A percentile compares a stretch with the other conserved stretches of the same genome.
Evolutionary conservation across 2,113 vertebrate species (phyloP).

Genomic region (rat (Rattus norvegicus)): GRCr8 NC_086029.1:66018001-66018500

Average conservation of each 20-base stretch:
- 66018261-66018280: background rate
- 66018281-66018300: background rate
- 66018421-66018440: background rate
- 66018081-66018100: background rate
- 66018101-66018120: background rate
- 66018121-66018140: background rate
- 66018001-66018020: background rate
- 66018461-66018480: background rate
- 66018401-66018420: background rate
- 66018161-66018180: background rate
- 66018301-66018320: no score
- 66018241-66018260: background rate
- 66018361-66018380: background rate
- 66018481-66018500: background rate
- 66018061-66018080: background rate
- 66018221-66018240: background rate
- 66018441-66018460: background rate
- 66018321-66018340: background rate
- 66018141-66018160: no score
- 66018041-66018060: background rate
- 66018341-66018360: background rate
- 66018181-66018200: background rate
- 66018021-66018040: background rate
- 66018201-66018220: no score
- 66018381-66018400: background rate